These are phyloP conservation scores for Cheilosia vulpina DNA, from an alignment of 2,888 invertebrate species.

Conservation along the genomic window DNA sequence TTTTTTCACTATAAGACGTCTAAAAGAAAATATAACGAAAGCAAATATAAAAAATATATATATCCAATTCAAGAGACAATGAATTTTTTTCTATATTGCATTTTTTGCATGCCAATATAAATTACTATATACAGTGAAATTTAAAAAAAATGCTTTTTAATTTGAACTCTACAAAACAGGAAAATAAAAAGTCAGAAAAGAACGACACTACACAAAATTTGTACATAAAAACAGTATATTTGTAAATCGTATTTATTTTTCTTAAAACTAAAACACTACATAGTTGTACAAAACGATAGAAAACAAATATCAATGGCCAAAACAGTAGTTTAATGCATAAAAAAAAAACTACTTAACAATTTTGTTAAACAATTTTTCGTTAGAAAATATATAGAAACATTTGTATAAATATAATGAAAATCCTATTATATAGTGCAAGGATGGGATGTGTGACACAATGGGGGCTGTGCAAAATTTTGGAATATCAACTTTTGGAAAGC, in stretches of 20 bases:
- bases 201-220: conserved; percentile 11
- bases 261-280: conserved; percentile 5
- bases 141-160: conserved; percentile 1
- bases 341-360: conserved; percentile 7
- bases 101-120: conserved; percentile 51
- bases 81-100: conserved; percentile 59
- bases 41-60: neutral
- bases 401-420: conserved; percentile 39
- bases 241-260: conserved; percentile 21
- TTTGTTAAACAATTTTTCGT: conserved; percentile 12
- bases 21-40: conserved; percentile 2
- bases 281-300: conserved; percentile 48
- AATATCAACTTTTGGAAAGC: neutral
- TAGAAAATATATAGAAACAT: neutral
- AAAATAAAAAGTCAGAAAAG: neutral
- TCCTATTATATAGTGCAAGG: conserved; percentile 56
- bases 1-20: conserved; percentile 33
- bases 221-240: conserved; percentile 33
- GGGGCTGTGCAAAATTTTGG: neutral
- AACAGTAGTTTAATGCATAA: conserved; percentile 64
- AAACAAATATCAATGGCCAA: conserved; percentile 61
- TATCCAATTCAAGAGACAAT: conserved; percentile 40
- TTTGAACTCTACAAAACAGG: neutral
- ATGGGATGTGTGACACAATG: neutral
- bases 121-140: conserved; percentile 5